A percentile compares a stretch with the other conserved stretches of the same genome.
These are phyloP conservation scores for Physocephala rufipes DNA, from an alignment of 2,888 invertebrate species.

Conservation along the genomic window DNA sequence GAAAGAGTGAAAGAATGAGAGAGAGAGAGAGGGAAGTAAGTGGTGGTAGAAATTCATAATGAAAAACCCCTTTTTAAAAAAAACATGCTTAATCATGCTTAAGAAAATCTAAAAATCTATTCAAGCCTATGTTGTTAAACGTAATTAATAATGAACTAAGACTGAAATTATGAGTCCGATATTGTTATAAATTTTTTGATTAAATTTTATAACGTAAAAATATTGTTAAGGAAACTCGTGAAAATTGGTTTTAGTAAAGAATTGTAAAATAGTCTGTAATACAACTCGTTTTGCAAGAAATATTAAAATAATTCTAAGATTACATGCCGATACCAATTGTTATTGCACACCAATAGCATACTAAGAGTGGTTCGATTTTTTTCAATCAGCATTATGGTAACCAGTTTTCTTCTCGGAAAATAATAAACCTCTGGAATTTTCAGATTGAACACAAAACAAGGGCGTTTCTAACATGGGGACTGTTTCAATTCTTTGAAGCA, in stretches of 20 bases:
- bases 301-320: too few species aligned
- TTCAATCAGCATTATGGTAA: too few species aligned
- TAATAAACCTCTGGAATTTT: too few species aligned
- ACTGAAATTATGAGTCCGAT: constrained; percentile 30
- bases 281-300: too few species aligned
- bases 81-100: neutral
- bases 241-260: constrained; percentile 27
- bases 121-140: neutral
- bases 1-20: too few species aligned
- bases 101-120: constrained; percentile 1
- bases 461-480: too few species aligned
- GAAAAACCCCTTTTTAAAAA: neutral
- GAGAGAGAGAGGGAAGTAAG: neutral
- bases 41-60: neutral
- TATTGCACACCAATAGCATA: too few species aligned
- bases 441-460: too few species aligned
- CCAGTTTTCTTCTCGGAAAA: too few species aligned
- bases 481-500: too few species aligned
- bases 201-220: constrained; percentile 22
- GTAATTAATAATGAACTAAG: constrained; percentile 15
- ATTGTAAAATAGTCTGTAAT: neutral
- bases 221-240: constrained; percentile 23
- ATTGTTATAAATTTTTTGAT: constrained; percentile 24
- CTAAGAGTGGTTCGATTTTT: too few species aligned
- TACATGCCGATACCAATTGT: too few species aligned